These are phyloP conservation scores for Rhyacophila brunnea DNA, from an alignment of 1,140 invertebrate species.

Conservation along the genomic window DNA sequence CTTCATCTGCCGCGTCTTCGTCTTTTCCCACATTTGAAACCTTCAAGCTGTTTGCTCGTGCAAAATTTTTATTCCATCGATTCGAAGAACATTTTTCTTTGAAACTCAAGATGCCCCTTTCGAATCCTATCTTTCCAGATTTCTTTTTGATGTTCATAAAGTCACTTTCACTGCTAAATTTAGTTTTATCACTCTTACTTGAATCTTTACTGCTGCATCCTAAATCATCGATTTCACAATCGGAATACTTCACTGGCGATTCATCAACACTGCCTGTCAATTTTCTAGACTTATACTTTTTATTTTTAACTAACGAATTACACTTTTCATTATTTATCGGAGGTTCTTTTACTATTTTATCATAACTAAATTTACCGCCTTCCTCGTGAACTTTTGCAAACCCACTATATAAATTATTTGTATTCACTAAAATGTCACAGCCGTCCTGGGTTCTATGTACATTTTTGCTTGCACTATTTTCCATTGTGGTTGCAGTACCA, in stretches of 20 bases:
- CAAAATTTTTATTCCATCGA: conserved; percentile 17
- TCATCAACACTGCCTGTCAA: background rate
- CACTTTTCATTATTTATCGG: background rate
- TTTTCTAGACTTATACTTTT: background rate
- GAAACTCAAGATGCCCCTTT: conserved; percentile 21
- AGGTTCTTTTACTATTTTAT: conserved; percentile 6
- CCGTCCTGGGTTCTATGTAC: conserved; percentile 28
- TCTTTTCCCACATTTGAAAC: conserved; percentile 12
- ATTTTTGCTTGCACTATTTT: background rate
- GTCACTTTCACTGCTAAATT: conserved; percentile 31
- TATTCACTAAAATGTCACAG: conserved; percentile 31
- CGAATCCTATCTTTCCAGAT: conserved; percentile 22
- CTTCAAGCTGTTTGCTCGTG: conserved; percentile 27
- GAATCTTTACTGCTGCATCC: background rate
- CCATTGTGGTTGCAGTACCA: background rate
- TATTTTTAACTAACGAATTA: background rate
- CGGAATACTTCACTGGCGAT: background rate
- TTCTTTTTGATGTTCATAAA: conserved; percentile 32
- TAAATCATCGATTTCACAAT: conserved; percentile 2
- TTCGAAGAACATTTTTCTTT: conserved; percentile 22
- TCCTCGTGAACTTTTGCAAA: conserved; percentile 24
- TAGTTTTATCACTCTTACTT: conserved; percentile 16
- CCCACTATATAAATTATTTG: conserved; percentile 7
- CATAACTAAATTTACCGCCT: background rate
- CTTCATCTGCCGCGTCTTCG: background rate